Conservation (phyloP, 2,797 vertebrate species). For the Rhincodon typus region DNA sequence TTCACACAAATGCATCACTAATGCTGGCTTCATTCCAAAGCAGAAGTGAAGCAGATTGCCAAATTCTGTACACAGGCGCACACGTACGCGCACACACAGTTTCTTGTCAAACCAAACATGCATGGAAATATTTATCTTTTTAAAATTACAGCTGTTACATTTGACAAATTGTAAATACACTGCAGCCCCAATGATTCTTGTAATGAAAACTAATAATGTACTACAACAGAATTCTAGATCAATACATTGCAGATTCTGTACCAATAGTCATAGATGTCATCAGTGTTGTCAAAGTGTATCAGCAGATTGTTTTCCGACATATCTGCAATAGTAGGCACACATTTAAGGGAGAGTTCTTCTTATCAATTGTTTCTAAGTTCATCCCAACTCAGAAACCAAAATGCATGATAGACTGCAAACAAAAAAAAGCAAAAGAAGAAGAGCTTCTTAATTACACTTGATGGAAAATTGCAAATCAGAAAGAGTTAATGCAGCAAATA, state of each 20-base stretch:
- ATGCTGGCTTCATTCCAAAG: neutral
- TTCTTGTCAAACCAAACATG: neutral
- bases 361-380: slow-evolving; percentile 70
- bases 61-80: neutral
- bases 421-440: neutral
- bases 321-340: slow-evolving; percentile 65
- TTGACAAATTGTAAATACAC: neutral
- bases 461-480: neutral
- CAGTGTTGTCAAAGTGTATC: slow-evolving; percentile 73
- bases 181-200: neutral
- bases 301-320: slow-evolving; percentile 70
- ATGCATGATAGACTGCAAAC: slow-evolving; percentile 63
- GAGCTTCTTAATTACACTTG: neutral
- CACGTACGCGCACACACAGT: neutral
- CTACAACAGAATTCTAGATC: slow-evolving; percentile 37
- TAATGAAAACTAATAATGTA: neutral
- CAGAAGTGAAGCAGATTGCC: neutral
- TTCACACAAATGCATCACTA: neutral
- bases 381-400: slow-evolving; percentile 70
- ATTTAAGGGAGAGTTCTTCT: slow-evolving; percentile 66
- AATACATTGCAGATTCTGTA: slow-evolving; percentile 40
- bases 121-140: no score
- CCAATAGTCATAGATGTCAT: slow-evolving; percentile 73
- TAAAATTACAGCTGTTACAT: neutral
- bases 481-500: neutral